These are phyloP conservation scores for Nesogale talazaci DNA, from an alignment of 2,113 vertebrate genomes.

Conservation along the genomic window DNA sequence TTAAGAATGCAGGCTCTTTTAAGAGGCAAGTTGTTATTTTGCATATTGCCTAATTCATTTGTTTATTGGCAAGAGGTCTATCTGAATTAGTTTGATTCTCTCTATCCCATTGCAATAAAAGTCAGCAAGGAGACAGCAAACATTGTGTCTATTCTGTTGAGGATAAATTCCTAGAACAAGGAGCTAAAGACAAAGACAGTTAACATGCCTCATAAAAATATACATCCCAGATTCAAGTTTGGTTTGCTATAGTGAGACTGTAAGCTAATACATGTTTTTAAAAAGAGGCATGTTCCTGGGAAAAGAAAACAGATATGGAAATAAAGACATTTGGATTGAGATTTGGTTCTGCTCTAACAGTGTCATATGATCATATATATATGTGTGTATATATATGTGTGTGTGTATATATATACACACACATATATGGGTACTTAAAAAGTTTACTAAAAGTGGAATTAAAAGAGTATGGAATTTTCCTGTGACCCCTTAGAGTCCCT, in stretches of 20 bases:
- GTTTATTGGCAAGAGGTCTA: not conserved
- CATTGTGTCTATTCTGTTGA: no score
- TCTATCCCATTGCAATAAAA: not conserved
- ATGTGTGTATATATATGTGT: no score
- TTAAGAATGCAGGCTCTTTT: not conserved
- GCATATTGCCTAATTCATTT: not conserved
- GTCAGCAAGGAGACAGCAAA: no score
- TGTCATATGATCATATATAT: not conserved
- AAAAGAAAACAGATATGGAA: not conserved
- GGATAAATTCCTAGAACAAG: not conserved
- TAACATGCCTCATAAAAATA: not conserved
- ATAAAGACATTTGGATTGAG: not conserved
- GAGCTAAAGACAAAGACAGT: not conserved
- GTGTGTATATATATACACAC: no score
- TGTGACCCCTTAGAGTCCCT: no score
- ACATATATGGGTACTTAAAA: no score
- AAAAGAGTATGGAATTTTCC: no score
- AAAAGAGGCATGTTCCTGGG: not conserved
- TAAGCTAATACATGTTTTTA: slow-evolving; percentile 3
- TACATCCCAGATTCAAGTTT: not conserved
- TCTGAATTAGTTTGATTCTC: not conserved
- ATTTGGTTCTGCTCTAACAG: not conserved
- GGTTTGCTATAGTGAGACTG: not conserved
- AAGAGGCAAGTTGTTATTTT: not conserved
- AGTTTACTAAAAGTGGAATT: no score